phyloP scores from a whole-genome alignment of 2,797 vertebrate species.

The Phoeniculus purpureus region DNA sequence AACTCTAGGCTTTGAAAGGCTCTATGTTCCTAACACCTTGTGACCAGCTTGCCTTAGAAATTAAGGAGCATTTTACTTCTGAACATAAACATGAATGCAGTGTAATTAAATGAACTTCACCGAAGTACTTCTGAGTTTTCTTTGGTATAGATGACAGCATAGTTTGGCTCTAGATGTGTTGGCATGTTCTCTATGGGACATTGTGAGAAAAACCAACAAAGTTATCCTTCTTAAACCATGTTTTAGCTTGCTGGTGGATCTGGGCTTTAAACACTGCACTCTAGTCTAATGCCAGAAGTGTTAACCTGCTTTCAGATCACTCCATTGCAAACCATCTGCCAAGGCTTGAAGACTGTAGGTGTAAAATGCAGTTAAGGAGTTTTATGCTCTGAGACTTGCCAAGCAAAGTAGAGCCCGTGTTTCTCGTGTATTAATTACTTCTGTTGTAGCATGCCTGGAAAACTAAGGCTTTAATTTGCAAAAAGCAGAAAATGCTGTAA shows the following conservation, averaged over 20 bases:
- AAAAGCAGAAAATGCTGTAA: neutral
- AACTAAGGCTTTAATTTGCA: constrained; percentile 8
- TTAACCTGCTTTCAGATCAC: constrained; percentile 48
- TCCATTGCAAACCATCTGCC: constrained; percentile 49
- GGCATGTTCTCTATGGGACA: constrained; percentile 44
- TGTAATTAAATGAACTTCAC: constrained; percentile 29
- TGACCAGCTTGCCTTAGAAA: constrained; percentile 7
- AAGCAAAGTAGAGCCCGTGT: neutral
- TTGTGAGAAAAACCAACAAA: constrained; percentile 64
- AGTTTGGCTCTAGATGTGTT: constrained; percentile 35
- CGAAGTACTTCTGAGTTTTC: constrained; percentile 55
- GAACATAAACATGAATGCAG: constrained; percentile 16
- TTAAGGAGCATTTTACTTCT: constrained; percentile 28
- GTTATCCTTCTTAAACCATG: constrained; percentile 37
- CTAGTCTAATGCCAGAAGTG: constrained; percentile 59
- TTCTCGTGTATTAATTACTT: constrained; percentile 1
- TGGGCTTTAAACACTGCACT: constrained; percentile 41
- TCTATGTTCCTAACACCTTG: constrained; percentile 18
- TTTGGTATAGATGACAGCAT: constrained; percentile 46
- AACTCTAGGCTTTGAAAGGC: constrained; percentile 22
- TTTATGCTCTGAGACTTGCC: neutral
- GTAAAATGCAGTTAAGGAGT: constrained; percentile 42
- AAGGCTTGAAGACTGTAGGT: constrained; percentile 42
- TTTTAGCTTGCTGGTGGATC: constrained; percentile 53
- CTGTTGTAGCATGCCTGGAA: neutral